These are phyloP conservation scores for Tachuris rubrigastra DNA, from an alignment of 2,113 vertebrate genomes.

Conservation along the genomic window DNA sequence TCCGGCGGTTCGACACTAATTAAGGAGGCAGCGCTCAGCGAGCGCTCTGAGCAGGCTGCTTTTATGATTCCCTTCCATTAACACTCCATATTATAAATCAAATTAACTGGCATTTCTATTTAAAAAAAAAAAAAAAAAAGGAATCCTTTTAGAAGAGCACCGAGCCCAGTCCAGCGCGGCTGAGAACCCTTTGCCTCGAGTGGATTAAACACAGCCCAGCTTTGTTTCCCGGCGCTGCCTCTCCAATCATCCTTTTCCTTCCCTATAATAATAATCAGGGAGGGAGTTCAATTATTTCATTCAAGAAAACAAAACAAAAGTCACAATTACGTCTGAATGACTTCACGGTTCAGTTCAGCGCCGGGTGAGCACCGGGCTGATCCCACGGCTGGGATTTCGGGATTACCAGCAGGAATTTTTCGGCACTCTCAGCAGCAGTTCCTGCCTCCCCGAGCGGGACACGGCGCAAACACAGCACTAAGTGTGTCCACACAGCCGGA, in stretches of 20 bases:
- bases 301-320: constrained; percentile 8
- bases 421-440: not conserved
- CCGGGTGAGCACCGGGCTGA: not conserved
- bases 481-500: not conserved
- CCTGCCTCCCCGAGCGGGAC: not conserved
- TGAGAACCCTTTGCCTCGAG: constrained; percentile 32
- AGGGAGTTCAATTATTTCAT: constrained; percentile 10
- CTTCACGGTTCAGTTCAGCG: not conserved
- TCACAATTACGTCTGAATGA: not conserved
- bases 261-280: not conserved
- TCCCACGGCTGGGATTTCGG: not conserved
- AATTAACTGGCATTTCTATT: constrained; percentile 65
- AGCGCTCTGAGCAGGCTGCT: not conserved
- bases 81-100: constrained; percentile 64
- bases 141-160: not conserved
- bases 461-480: not conserved
- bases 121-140: not conserved
- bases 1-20: not conserved
- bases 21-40: not conserved
- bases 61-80: constrained; percentile 61
- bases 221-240: constrained; percentile 59
- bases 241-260: not conserved
- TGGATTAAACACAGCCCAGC: not conserved
- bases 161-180: not conserved
- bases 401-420: not conserved